Conservation (phyloP, 2,888 invertebrate species). For the Megamerina dolium region DNA sequence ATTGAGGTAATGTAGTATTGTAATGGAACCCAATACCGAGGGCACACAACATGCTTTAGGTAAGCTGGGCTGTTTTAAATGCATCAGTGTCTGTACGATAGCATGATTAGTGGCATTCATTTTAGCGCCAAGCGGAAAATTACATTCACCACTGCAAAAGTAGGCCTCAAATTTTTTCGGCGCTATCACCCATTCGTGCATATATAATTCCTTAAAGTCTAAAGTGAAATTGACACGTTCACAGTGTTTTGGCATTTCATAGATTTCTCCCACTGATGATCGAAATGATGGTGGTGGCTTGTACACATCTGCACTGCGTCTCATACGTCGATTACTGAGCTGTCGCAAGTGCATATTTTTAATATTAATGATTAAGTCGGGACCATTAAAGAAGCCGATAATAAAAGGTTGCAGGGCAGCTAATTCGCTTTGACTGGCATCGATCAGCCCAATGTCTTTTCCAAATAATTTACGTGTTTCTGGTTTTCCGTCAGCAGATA, state of each 20-base stretch:
- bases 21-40: constrained; percentile 77
- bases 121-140: constrained; percentile 83
- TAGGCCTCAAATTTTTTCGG: constrained; percentile 91
- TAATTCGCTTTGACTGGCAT: constrained; percentile 56
- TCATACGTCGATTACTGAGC: neutral
- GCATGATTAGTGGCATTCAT: constrained; percentile 97
- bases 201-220: constrained; percentile 79
- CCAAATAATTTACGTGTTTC: constrained; percentile 36
- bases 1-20: constrained; percentile 83
- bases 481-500: constrained; percentile 47
- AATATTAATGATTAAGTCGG: constrained; percentile 50
- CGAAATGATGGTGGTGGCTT: too few relatives aligned
- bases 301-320: neutral
- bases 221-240: constrained; percentile 85
- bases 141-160: constrained; percentile 89
- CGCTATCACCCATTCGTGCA: constrained; percentile 94
- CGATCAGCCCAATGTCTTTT: constrained; percentile 59
- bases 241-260: constrained; percentile 59
- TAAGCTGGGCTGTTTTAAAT: constrained; percentile 72
- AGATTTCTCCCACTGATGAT: constrained; percentile 34
- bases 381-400: constrained; percentile 78
- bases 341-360: neutral
- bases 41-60: constrained; percentile 93
- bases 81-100: constrained; percentile 86
- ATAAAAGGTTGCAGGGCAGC: constrained; percentile 84